A percentile compares a stretch with the other conserved stretches of the same genome.
phyloP scores from a whole-genome alignment of 2,888 invertebrate genomes.

The Dicycla oo region DNA sequence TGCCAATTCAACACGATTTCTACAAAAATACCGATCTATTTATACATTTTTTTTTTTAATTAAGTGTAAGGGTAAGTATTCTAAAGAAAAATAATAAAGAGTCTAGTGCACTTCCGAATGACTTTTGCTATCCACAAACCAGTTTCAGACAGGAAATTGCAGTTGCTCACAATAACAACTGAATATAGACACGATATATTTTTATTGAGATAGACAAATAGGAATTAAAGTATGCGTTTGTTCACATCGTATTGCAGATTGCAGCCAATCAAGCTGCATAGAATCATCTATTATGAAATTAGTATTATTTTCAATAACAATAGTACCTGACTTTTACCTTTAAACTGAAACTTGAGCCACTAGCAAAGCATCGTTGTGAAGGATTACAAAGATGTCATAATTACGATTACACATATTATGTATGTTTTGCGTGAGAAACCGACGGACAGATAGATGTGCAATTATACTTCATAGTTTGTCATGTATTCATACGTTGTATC shows the following conservation, averaged over 20 bases:
- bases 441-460: constrained; percentile 4
- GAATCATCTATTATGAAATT: not conserved
- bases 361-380: not conserved
- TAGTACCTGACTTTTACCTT: not conserved
- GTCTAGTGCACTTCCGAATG: constrained; percentile 59
- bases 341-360: not conserved
- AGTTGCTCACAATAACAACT: constrained; percentile 27
- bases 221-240: constrained; percentile 5
- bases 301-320: not conserved
- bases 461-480: constrained; percentile 38
- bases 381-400: constrained; percentile 20
- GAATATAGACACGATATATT: constrained; percentile 20
- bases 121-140: constrained; percentile 44
- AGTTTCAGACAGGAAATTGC: constrained; percentile 61
- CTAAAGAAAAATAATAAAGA: constrained; percentile 23
- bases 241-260: not conserved
- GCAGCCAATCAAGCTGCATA: not conserved
- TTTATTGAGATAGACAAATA: constrained; percentile 39
- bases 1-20: constrained; percentile 1
- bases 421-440: constrained; percentile 28
- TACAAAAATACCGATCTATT: constrained; percentile 16
- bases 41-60: too few species aligned
- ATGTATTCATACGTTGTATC: constrained; percentile 25
- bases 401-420: constrained; percentile 26
- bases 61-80: not conserved